Evolutionary conservation across 2,797 vertebrate species (phyloP), one percentile per base, ranked within the genome.

Genomic region (Eospalax fontanierii): DNA sequence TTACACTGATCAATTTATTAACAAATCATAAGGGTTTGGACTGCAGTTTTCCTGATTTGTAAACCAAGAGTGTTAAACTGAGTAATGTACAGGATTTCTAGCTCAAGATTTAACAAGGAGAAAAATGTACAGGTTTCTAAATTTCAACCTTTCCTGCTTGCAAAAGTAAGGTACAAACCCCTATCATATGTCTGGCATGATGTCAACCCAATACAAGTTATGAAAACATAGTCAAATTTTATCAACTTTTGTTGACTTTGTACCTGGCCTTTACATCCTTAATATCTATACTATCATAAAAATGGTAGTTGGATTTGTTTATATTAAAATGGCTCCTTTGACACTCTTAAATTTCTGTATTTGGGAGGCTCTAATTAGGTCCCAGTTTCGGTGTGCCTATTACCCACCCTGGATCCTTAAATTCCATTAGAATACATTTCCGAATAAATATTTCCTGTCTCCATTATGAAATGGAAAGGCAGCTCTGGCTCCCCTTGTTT

Each of bases 381-480:
- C 54, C 79, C 92, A 50, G 5, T 22, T 40, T 68, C 40, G 38
- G 12, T 75, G 59, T 70, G 33, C 11, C 24, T 85, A 11, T 82
- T n/a, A 65, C 24, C 74, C 38, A 66, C 4, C 1, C 7, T 5
- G 28, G 9, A 14, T 22, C 65, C 78, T 87, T 89, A 63, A 81
- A 71, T 85, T 85, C 50, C 21, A 91, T 7, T 46, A 79, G 19
- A 35, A 43, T 19, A 9, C 30, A 78, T 85, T 87, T 85, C n/a
- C 63, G 66, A 71, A 71, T 46, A 38, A 35, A n/a, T 68, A n/a
- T 87, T 80, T 70, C 43, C 38, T 35, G 24, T 61, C 28, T 93
- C 30, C 43, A 85, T 85, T 82, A 76, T 38, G 50, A 68, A 82
- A 71, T 81, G 26, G 73, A 96, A 96, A 80, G 59, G 15, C 21